These are phyloP conservation scores for Helobdella robusta DNA, from an alignment of 2,888 invertebrate genomes.

Conservation along the genomic window DNA sequence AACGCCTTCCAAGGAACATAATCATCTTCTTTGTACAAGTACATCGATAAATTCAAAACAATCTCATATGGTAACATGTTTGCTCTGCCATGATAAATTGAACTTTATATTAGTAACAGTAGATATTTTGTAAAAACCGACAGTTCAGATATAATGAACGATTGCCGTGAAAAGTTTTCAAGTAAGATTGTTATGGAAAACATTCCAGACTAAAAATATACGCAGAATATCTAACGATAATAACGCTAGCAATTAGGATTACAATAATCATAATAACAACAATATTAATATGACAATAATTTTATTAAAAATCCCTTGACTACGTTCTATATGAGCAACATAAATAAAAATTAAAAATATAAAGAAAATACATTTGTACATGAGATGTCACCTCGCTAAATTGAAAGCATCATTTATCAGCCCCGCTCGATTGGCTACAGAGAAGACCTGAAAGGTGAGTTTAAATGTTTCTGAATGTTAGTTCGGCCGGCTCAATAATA, in stretches of 20 bases:
- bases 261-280: no score
- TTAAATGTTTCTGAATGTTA: neutral
- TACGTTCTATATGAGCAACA: no score
- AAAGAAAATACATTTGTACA: neutral
- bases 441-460: slow-evolving; percentile 39
- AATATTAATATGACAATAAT: no score
- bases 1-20: slow-evolving; percentile 48
- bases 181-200: no score
- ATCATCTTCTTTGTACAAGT: slow-evolving; percentile 43
- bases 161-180: no score
- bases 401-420: slow-evolving; percentile 47
- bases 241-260: no score
- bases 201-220: no score
- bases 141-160: no score
- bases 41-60: slow-evolving; percentile 45
- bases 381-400: slow-evolving; percentile 41
- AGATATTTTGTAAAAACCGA: no score
- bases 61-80: slow-evolving; percentile 43
- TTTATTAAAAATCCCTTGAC: no score
- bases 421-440: slow-evolving; percentile 44
- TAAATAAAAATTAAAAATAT: neutral
- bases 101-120: neutral
- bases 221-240: no score
- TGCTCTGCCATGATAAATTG: slow-evolving; percentile 38
- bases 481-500: neutral